These are phyloP conservation scores for Aphidius ervi DNA, from an alignment of 1,140 invertebrate genomes.

Conservation along the genomic window DNA sequence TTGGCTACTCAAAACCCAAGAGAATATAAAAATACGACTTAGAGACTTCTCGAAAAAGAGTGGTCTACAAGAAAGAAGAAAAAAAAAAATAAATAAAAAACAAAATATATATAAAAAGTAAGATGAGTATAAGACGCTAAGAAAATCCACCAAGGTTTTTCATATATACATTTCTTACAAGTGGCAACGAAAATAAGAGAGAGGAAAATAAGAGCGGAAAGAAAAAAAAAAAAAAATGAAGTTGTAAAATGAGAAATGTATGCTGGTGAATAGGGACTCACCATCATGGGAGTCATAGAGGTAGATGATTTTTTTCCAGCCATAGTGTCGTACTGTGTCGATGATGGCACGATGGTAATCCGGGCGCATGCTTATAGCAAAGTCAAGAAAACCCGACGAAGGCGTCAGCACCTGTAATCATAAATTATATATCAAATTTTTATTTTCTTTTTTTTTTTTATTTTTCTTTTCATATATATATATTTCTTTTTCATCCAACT, in stretches of 20 bases:
- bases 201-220: slow-evolving; percentile 2
- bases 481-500: no score
- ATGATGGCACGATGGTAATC: slow-evolving; percentile 91
- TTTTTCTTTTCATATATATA: not conserved
- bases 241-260: slow-evolving; percentile 45
- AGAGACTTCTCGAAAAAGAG: no score
- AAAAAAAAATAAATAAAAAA: no score
- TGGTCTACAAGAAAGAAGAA: no score
- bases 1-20: no score
- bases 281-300: slow-evolving; percentile 94
- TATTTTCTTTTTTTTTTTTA: slow-evolving; percentile 4
- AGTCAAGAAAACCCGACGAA: slow-evolving; percentile 80
- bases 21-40: no score
- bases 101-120: no score
- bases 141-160: not conserved
- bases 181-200: slow-evolving; percentile 2
- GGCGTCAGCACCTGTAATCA: slow-evolving; percentile 66
- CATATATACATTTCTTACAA: not conserved
- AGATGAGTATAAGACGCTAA: not conserved
- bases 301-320: slow-evolving; percentile 90
- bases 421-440: slow-evolving; percentile 18
- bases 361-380: slow-evolving; percentile 89
- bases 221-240: slow-evolving; percentile 1
- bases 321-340: slow-evolving; percentile 86
- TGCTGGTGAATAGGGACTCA: slow-evolving; percentile 57